phyloP scores from a whole-genome alignment of 2,113 vertebrate species.

The Mesitornis unicolor region DNA sequence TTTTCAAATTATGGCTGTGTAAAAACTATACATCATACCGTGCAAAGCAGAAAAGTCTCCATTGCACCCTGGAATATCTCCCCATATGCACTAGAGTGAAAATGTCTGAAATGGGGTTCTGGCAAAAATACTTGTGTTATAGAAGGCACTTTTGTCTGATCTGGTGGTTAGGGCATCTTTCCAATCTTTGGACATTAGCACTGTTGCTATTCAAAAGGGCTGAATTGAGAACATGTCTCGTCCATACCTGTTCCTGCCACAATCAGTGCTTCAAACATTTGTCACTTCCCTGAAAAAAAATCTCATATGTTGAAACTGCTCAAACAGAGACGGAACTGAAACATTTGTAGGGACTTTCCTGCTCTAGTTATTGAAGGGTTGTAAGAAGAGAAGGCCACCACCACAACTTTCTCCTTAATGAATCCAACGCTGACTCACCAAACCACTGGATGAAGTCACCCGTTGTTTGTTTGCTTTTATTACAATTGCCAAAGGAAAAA shows the following conservation, averaged over 20 bases:
- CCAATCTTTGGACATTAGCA: accelerated
- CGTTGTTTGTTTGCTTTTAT: background rate
- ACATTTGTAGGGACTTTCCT: background rate
- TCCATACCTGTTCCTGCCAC: background rate
- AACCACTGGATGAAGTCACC: background rate
- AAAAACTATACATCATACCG: background rate
- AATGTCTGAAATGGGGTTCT: background rate
- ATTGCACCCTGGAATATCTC: accelerated
- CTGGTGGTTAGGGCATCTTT: background rate
- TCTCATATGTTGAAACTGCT: background rate
- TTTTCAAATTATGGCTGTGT: background rate
- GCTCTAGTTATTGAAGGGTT: background rate
- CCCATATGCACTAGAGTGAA: accelerated
- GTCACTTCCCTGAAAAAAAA: background rate
- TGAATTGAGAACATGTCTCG: background rate
- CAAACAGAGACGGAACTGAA: background rate
- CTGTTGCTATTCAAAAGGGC: background rate
- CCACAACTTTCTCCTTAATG: background rate
- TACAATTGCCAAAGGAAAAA: background rate
- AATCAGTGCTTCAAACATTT: background rate
- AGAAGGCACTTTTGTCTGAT: background rate
- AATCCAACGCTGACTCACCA: background rate
- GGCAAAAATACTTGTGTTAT: background rate
- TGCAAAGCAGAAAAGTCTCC: background rate
- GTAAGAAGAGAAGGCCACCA: background rate